Base-by-base conservation (phyloP, 2,113 vertebrate species). In the Ammodramus savannarum region DNA sequence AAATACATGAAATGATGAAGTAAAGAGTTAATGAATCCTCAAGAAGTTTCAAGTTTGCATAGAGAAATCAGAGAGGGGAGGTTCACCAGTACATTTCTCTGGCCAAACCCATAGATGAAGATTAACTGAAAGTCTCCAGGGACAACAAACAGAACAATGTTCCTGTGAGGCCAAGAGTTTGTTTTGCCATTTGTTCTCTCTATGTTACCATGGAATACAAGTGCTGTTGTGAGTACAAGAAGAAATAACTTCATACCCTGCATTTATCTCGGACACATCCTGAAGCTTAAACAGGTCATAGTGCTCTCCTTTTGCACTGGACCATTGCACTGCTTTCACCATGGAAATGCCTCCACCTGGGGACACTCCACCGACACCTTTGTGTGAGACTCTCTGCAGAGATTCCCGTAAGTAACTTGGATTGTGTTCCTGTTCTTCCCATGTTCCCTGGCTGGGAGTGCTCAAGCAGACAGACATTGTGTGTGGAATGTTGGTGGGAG, bases 61-160 rank as follows among this genome's bases (percentile, higher is more conserved):
- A 26, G 54, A 85, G 81, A 94, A 96, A 89, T 79, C 13, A 9
- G 85, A 85, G 78, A 67, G 16, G 71, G 85, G 51, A 93, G 85
- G 65, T 74, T 87, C 68, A 68, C 51, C 58, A 83, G 36, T 23
- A 63, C 52, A 44, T 80, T 94, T 80, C n/a, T 86, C 55, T 71
- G 82, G 75, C 91, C 91, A 96, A 96, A 81, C 87, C 85, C 75
- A 86, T 85, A 83, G 67, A 85, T 59, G 79, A 94, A 82, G 81
- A 77, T 89, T 85, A 91, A 85, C 58, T 93, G 75, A 29, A 82
- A 74, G 67, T 59, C 89, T 71, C 81, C 36, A 67, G 89, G 75
- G 81, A 88, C 78, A 92, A 26, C 87, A 95, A 94, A 55, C 38
- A 93, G 85, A 95, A 77, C 67, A 89, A 87, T 36, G 82, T 69